Base-by-base conservation (phyloP, 2,797 vertebrate genomes). In the Typhlichthys subterraneus region DNA sequence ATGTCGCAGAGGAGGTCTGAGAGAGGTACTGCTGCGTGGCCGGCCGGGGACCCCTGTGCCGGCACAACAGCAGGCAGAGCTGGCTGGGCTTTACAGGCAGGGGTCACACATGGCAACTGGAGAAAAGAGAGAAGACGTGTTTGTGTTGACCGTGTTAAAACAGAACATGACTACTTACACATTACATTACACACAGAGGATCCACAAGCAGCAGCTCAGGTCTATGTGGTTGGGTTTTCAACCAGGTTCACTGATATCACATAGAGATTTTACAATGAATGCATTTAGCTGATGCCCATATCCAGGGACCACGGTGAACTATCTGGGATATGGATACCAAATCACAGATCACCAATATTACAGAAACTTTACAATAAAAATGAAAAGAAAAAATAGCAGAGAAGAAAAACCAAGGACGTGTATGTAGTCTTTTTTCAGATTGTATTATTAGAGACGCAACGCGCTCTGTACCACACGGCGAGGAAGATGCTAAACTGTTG, bases 1-100 rank as follows among this genome's bases (percentile, higher is more conserved):
- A 99, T 79, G 0, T 98, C 97, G 5, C 87, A 93, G 2, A 99
- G 94, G 31, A 98, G 92, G 57, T 99, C 96, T 0, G 94, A 82
- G 72, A 91, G 90, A 11, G 88, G 58, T 0, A 92, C 74, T 52
- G 75, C 82, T 45, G 71, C 79, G 29, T 94, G 94, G 61, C 68
- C 65, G 2, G 69, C 59, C 29, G 86, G 87, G 15, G 67, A 53
- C n/a, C 50, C 80, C 2, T 69, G 60, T 0, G 13, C 4, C 1
- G 65, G 29, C 7, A n/a, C 61, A 0, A 54, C 7, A 45, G 45
- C 55, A 59, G 82, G 85, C 58, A 81, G 76, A 64, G 77, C 51
- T 33, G 73, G 5, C 2, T 72, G 53, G 1, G 61, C 48, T 23
- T 15, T 63, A 6, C 42, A 76, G 66, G 47, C 13, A 45, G 67